Conservation (phyloP, 2,888 invertebrate genomes). For the Drosophila birchii region DNA sequence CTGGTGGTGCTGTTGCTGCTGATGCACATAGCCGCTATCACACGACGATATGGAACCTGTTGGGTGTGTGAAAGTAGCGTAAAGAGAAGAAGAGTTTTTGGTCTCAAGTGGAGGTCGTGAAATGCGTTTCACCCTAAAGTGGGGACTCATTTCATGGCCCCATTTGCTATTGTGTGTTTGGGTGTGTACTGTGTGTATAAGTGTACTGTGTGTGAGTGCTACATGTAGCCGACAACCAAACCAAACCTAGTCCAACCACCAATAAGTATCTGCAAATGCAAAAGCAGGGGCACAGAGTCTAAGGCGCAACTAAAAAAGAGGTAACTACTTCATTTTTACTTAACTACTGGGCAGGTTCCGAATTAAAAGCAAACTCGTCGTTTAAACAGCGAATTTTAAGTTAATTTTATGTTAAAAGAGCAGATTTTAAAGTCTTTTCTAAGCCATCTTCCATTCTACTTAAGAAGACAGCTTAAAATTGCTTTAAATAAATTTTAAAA, state of each 20-base stretch:
- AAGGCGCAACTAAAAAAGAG: conserved; percentile 52
- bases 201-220: conserved; percentile 17
- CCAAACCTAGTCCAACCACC: conserved; percentile 68
- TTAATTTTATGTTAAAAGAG: too few species aligned
- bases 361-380: not conserved
- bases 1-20: conserved; percentile 77
- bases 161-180: conserved; percentile 11
- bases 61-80: conserved; percentile 44
- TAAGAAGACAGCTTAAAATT: not conserved
- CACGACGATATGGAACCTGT: conserved; percentile 95
- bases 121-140: conserved; percentile 8
- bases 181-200: conserved; percentile 16
- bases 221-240: conserved; percentile 57
- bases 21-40: conserved; percentile 92
- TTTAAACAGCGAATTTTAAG: not conserved
- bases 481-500: not conserved
- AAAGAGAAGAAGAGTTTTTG: conserved; percentile 40
- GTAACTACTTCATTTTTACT: conserved; percentile 13
- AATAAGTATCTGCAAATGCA: conserved; percentile 56
- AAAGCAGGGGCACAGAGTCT: conserved; percentile 56
- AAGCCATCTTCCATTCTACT: not conserved
- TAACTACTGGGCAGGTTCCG: conserved; percentile 8
- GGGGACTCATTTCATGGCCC: conserved; percentile 10
- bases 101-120: conserved; percentile 21
- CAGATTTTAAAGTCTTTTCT: too few species aligned